Evolutionary conservation across 2,113 vertebrate genomes (phyloP), one percentile per base, ranked within the genome.

Genomic region (Cyphomyrus discorhynchus): DNA sequence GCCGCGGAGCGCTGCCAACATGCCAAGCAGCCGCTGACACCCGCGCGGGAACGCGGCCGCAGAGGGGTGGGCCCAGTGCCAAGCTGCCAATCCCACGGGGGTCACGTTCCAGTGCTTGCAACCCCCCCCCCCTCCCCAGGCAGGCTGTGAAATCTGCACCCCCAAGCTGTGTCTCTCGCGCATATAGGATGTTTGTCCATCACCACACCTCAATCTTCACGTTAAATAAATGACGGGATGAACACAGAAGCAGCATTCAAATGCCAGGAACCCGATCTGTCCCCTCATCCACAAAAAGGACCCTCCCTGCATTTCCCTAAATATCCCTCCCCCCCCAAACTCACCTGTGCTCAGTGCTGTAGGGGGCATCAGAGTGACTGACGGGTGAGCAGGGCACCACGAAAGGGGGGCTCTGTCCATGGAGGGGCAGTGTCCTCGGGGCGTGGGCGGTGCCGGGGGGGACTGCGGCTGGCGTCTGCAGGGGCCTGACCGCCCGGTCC

Each of bases 311-410:
- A 62, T n/a, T 62, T n/a, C 21, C 56, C 58, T 9, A 86, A 15
- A n/a, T 3, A 42, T 46, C 46, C 70, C 21, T 3, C n/a, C 24
- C 11, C 24, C 11, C 45, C 4, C 19, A 15, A 1, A 77, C 95
- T 96, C 74, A 99, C 98, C 98, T 98, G 96, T 98, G 97, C 94
- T 99, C 98, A 86, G 95, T 70, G 1, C 95, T 94, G 94, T 97
- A 98, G 92, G 93, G 95, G 95, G 94, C 96, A 90, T 95, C 96
- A 90, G 97, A 95, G 94, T 97, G 96, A 95, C 94, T 96, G 87
- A 97, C 93, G 52, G 97, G 97, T 0, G 96, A 96, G 74, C 96
- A 96, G 21, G 98, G 98, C 90, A 98, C 95, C 0, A 95, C 97
- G 3, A 99, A 99, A 47, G 97, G 95, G 42, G 96, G 97, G 91